Conservation (phyloP, 2,797 vertebrate genomes). For the Esox masquinongy region DNA sequence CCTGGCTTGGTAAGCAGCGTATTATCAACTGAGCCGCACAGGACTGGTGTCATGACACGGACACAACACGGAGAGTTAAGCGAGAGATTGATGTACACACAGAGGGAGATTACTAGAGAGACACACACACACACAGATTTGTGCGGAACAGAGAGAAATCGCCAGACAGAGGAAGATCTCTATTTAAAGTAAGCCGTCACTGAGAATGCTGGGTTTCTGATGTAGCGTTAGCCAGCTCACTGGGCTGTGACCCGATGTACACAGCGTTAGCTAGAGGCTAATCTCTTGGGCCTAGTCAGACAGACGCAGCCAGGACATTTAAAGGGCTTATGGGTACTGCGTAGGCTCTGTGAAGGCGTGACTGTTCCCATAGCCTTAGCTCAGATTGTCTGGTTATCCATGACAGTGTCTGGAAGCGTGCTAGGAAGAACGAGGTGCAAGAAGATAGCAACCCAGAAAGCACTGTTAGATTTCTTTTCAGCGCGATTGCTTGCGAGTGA, state of each 20-base stretch:
- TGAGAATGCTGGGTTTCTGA: conserved; percentile 38
- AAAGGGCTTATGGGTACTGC: conserved; percentile 67
- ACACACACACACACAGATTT: no score
- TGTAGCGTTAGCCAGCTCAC: neutral
- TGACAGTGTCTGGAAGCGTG: neutral
- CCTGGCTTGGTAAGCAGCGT: no score
- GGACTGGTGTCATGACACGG: neutral
- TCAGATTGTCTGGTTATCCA: neutral
- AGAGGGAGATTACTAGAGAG: neutral
- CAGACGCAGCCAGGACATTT: conserved; percentile 39
- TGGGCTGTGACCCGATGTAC: conserved; percentile 18
- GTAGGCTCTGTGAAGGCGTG: conserved; percentile 62
- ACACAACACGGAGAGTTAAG: neutral
- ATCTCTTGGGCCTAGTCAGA: conserved; percentile 58
- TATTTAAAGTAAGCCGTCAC: conserved; percentile 66
- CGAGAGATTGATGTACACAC: neutral
- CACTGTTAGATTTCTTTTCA: conserved; percentile 39
- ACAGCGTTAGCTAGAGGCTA: conserved; percentile 55
- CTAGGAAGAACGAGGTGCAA: neutral
- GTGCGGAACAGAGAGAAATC: neutral
- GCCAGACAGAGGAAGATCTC: conserved; percentile 32
- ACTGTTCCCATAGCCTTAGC: neutral
- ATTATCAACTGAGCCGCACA: no score
- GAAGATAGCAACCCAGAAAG: neutral
- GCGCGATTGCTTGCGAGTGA: conserved; percentile 6